Base-by-base conservation (phyloP, 2,797 vertebrate genomes). In the Erpetoichthys calabaricus region DNA sequence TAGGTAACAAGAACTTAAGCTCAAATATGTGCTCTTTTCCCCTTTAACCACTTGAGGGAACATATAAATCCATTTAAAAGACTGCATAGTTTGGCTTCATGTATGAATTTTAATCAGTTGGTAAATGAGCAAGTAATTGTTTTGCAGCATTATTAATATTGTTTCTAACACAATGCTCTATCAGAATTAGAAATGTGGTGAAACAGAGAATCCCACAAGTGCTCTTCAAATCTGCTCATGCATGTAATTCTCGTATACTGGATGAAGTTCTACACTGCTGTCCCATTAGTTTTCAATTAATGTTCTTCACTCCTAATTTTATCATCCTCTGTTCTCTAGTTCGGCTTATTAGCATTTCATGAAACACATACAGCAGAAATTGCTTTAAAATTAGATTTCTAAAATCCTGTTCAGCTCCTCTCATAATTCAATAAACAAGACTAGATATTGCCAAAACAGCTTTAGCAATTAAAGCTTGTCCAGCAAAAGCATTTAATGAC, bases 111-210 rank as follows among this genome's bases (percentile, higher is more conserved):
- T 85, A 83, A 85, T 83, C 75, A 82, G 77, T 68, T 71, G 72
- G 75, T 70, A 80, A 83, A 84, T 74, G 72, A 84, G 81, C 72
- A 75, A 81, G 80, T 77, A 82, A 83, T 80, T 83, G 76, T 82
- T 83, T 74, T 65, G 61, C 68, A 77, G 73, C 62, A 74, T 78
- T 79, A 81, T 83, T 86, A 84, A 84, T 83, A 86, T 78, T 80
- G 74, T 73, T 73, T 67, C 71, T 74, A 80, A 80, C 73, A 81
- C 65, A 79, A 80, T 73, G 75, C 53, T 71, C 67, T 72, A 71
- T 64, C 69, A 77, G 72, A 70, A 70, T 59, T 63, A 80, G 73
- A 80, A 73, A 72, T 77, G 58, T 68, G 68, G 64, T 64, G 64
- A 45, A 62, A 72, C 59, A 61, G 76, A 71, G 68, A 81, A 77